Evolutionary conservation across 2,797 vertebrate species (phyloP), one percentile per base, ranked within the genome.

Genomic region (Anguilla obscura): DNA sequence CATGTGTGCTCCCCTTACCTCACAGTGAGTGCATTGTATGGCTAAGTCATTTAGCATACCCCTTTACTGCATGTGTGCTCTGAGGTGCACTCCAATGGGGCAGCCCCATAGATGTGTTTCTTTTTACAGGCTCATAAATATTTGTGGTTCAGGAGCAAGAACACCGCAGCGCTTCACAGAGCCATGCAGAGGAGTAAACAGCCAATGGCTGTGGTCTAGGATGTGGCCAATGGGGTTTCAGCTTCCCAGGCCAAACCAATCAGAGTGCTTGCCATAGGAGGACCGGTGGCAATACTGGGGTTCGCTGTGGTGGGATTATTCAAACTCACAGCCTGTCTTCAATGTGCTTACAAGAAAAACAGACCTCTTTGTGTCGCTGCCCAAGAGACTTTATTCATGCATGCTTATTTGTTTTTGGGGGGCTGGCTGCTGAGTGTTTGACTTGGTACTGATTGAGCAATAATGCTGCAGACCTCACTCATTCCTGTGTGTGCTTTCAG

Each of bases 81-180:
- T 84, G 80, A 1, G n/a, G 24, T 18, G n/a, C 24, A 48, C 21
- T 12, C 27, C 27, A 33, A 12, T 14, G 30, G 14, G 69, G 63
- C 58, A 16, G 63, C n/a, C 36, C 5, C 52, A 21, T 71, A 24
- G 86, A 85, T 79, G 60, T 85, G 66, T 86, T 0, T 87, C 82
- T 52, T 90, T 89, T 87, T 88, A 85, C 48, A 60, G 87, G 85
- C 63, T 84, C 45, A 63, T 87, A 85, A 91, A 92, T 90, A 88
- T 86, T 58, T 89, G 89, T 6, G 89, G 89, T 89, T 54, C 30
- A 24, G 82, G 88, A 86, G 84, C 85, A 88, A 87, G 87, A 76
- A 86, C 33, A 79, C 86, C 84, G 88, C 40, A 40, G 88, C 40
- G 48, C n/a, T 88, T 85, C 84, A 84, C 86, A 16, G 86, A 66